A percentile compares a stretch with the other conserved stretches of the same genome.
Conservation (phyloP, 2,113 vertebrate species). For the Montifringilla adamsi region DNA sequence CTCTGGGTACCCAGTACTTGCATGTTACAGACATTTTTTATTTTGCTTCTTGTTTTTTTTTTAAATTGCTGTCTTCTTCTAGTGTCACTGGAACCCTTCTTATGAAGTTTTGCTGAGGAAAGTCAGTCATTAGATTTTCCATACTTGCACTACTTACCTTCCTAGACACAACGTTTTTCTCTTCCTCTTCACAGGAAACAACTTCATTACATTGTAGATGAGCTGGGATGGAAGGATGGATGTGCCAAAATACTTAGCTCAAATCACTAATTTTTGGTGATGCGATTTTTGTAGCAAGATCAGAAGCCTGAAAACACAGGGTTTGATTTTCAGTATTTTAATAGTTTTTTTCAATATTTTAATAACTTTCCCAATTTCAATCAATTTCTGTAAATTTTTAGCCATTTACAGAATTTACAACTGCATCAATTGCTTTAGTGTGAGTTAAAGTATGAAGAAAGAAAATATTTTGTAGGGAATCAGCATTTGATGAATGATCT, state of each 20-base stretch:
- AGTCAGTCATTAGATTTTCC: background rate
- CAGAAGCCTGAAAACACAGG: background rate
- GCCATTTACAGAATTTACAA: background rate
- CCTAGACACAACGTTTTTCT: background rate
- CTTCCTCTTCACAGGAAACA: background rate
- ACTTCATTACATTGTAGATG: background rate
- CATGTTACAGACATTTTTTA: background rate
- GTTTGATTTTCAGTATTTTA: background rate
- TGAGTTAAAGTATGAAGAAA: background rate
- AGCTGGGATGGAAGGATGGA: background rate
- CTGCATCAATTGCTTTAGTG: background rate
- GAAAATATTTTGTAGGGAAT: background rate
- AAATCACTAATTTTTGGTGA: background rate
- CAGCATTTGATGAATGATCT: fast-evolving
- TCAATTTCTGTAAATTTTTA: background rate
- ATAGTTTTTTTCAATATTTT: background rate
- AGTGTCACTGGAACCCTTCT: background rate
- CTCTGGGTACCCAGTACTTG: background rate
- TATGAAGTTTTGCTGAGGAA: background rate
- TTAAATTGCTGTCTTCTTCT: background rate
- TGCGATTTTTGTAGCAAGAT: background rate
- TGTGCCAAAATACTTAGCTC: background rate
- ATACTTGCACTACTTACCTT: background rate
- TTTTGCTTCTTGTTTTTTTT: background rate
- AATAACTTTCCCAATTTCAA: background rate